Conservation (phyloP, 1,140 invertebrate species). For the Bombus huntii region DNA sequence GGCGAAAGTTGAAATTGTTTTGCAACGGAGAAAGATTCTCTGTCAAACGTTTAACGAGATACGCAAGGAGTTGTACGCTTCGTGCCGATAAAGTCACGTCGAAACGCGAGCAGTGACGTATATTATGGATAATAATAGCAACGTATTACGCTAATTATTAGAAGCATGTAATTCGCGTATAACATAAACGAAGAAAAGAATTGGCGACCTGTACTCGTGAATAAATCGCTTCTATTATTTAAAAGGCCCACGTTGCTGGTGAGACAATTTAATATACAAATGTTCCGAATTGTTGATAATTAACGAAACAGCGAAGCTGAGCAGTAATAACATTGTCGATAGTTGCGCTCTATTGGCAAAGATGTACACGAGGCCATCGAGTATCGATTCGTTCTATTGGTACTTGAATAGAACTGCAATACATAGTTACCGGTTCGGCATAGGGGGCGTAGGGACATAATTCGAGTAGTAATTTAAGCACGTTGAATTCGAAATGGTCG, state of each 20-base stretch:
- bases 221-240: background rate
- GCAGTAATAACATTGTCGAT: background rate
- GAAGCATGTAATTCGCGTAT: no score
- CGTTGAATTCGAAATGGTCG: constrained; percentile 43
- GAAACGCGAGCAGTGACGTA: no score
- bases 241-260: background rate
- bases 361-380: background rate
- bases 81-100: no score
- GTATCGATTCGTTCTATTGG: constrained; percentile 10
- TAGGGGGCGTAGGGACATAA: constrained; percentile 18
- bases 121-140: no score
- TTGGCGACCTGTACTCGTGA: background rate
- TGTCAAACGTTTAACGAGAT: background rate
- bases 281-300: background rate
- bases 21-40: background rate
- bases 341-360: background rate
- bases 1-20: background rate
- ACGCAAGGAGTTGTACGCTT: background rate
- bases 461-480: constrained; percentile 53
- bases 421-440: background rate
- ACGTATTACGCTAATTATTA: no score
- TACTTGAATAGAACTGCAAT: constrained; percentile 20
- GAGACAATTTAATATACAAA: background rate
- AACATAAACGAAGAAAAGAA: background rate
- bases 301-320: background rate